phyloP scores from a whole-genome alignment of 2,113 vertebrate genomes.

The Gopherus evgoodei region DNA sequence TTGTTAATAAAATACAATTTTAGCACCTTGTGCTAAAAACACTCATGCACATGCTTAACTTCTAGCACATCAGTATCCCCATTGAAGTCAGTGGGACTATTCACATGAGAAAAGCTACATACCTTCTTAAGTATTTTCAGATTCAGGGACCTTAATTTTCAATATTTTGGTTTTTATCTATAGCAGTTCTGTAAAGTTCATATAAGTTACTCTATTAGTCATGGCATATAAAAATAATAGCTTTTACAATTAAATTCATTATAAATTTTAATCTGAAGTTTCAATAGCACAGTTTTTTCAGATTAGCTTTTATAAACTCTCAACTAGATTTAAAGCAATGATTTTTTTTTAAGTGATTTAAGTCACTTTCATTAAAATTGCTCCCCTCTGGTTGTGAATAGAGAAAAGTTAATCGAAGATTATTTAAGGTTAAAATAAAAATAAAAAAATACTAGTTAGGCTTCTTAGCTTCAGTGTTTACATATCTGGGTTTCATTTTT shows the following conservation, averaged over 20 bases:
- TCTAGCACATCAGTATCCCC: background rate
- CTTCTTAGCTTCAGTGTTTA: background rate
- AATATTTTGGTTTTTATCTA: too few relatives aligned
- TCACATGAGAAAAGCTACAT: background rate
- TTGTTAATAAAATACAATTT: background rate
- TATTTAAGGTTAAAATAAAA: background rate
- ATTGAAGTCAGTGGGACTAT: background rate
- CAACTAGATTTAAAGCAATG: background rate
- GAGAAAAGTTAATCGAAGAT: background rate
- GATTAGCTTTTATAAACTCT: background rate
- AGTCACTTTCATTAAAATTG: background rate
- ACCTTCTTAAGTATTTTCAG: background rate
- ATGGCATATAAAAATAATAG: background rate
- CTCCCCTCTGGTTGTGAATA: background rate
- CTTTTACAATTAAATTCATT: background rate
- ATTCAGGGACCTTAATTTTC: too few relatives aligned
- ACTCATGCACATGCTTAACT: background rate
- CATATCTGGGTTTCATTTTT: background rate
- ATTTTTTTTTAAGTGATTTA: background rate
- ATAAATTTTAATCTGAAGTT: background rate
- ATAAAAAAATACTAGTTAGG: too few relatives aligned
- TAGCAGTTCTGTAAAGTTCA: background rate
- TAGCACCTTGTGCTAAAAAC: background rate
- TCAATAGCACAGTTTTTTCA: background rate
- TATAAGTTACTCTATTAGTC: background rate